Percentiles rank a stretch among this genome's conserved stretches.
These are phyloP conservation scores for Greenwoodochromis staneri DNA, from an alignment of 2,113 vertebrate genomes.

Conservation along the genomic window DNA sequence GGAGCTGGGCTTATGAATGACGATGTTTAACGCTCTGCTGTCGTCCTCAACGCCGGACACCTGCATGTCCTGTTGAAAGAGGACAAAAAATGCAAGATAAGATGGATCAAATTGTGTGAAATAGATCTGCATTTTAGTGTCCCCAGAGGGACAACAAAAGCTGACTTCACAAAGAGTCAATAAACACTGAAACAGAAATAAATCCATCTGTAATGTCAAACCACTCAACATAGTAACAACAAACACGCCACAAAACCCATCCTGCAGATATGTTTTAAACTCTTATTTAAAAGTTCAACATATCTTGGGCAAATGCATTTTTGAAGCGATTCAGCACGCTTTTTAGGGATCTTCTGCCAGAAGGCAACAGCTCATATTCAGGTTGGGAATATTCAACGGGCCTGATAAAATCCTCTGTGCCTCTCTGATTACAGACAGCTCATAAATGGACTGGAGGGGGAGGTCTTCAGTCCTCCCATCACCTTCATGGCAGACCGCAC, in stretches of 20 bases:
- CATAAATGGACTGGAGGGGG: neutral
- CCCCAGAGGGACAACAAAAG: neutral
- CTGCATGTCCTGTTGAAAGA: slow-evolving; percentile 87
- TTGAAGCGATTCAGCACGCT: neutral
- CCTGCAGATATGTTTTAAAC: neutral
- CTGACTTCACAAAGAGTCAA: neutral
- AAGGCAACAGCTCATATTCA: neutral
- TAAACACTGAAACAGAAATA: neutral
- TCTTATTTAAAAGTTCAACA: neutral
- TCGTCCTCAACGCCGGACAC: slow-evolving; percentile 96
- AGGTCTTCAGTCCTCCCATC: neutral
- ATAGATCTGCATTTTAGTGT: neutral
- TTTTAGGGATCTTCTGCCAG: neutral
- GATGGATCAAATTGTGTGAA: accelerated
- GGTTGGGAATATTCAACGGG: neutral
- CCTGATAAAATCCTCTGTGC: neutral
- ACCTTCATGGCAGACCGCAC: neutral
- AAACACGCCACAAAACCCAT: accelerated
- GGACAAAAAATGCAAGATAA: neutral
- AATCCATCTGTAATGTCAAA: neutral
- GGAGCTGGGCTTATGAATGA: slow-evolving; percentile 92
- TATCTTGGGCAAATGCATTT: neutral
- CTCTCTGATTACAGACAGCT: neutral
- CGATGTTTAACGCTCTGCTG: slow-evolving; percentile 91
- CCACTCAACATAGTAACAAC: neutral